Evolutionary conservation across 2,113 vertebrate genomes (phyloP).

Genomic region (Equus przewalskii): DNA sequence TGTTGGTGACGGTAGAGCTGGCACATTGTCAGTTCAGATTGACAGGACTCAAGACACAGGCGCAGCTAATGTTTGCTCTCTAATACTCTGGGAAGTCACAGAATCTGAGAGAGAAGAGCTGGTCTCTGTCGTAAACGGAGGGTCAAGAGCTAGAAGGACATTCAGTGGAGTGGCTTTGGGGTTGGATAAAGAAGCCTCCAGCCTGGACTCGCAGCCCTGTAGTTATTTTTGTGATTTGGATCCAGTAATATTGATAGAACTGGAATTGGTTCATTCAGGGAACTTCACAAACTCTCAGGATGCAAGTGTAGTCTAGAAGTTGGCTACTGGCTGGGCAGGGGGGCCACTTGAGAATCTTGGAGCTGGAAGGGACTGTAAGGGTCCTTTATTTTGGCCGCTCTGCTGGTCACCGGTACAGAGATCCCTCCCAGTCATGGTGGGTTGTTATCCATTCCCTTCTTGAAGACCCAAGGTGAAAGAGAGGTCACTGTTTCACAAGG

Average conservation of each 20-base stretch:
- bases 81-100: not conserved
- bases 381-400: not conserved
- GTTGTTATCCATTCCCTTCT: not conserved
- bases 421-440: not conserved
- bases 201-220: not conserved
- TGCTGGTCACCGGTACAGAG: not conserved
- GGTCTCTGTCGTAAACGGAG: not conserved
- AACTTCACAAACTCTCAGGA: not conserved
- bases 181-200: slow-evolving; percentile 18
- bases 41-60: slow-evolving; percentile 49
- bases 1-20: slow-evolving; percentile 52
- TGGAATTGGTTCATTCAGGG: slow-evolving; percentile 3
- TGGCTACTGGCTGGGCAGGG: not conserved
- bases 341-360: not conserved
- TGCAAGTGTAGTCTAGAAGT: not conserved
- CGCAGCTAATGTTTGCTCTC: slow-evolving; percentile 16
- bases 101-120: not conserved
- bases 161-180: not conserved
- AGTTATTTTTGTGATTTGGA: slow-evolving; percentile 24
- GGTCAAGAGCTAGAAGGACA: slow-evolving; percentile 16
- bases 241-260: not conserved
- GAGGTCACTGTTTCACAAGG: not conserved
- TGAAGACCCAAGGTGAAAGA: not conserved
- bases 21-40: slow-evolving; percentile 6
- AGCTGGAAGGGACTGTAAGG: not conserved